Evolutionary conservation across 2,888 invertebrate genomes (phyloP).

Genomic region (Trichopoda pennipes): DNA sequence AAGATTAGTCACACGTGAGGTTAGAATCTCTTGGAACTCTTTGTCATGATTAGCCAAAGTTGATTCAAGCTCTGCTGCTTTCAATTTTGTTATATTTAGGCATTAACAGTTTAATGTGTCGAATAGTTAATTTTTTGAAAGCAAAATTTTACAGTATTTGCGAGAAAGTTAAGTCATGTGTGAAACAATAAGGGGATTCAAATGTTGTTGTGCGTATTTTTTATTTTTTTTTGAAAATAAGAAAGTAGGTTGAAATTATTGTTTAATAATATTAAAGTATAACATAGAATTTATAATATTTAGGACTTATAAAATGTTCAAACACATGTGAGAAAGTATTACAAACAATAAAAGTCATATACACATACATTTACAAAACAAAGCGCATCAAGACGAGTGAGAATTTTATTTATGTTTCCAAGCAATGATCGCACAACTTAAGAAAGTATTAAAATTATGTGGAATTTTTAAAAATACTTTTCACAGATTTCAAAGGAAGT

Average conservation of each 20-base stretch:
- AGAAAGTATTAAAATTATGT: too few species aligned
- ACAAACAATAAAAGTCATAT: constrained; percentile 21
- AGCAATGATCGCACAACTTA: neutral
- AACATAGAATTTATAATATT: constrained; percentile 45
- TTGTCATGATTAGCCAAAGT: constrained; percentile 31
- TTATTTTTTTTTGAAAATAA: constrained; percentile 49
- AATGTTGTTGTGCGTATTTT: constrained; percentile 45
- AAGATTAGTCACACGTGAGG: constrained; percentile 65
- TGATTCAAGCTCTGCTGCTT: constrained; percentile 22
- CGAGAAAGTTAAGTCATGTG: constrained; percentile 24
- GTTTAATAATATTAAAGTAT: constrained; percentile 54
- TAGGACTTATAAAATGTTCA: constrained; percentile 35
- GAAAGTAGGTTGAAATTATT: constrained; percentile 47
- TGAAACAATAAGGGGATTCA: constrained; percentile 26
- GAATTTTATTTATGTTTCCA: neutral
- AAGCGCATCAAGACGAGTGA: neutral
- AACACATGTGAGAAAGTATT: constrained; percentile 43
- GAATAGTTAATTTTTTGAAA: constrained; percentile 26
- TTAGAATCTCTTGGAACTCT: constrained; percentile 72
- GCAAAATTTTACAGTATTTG: constrained; percentile 30
- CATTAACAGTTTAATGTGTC: constrained; percentile 15
- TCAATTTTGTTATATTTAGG: constrained; percentile 5
- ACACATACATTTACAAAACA: constrained; percentile 31
- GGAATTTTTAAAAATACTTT: too few species aligned
- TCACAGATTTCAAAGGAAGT: too few species aligned